Evolutionary conservation across 2,888 invertebrate genomes (phyloP), one percentile per base, ranked within the genome.

Genomic region (Chrysina gloriosa): DNA sequence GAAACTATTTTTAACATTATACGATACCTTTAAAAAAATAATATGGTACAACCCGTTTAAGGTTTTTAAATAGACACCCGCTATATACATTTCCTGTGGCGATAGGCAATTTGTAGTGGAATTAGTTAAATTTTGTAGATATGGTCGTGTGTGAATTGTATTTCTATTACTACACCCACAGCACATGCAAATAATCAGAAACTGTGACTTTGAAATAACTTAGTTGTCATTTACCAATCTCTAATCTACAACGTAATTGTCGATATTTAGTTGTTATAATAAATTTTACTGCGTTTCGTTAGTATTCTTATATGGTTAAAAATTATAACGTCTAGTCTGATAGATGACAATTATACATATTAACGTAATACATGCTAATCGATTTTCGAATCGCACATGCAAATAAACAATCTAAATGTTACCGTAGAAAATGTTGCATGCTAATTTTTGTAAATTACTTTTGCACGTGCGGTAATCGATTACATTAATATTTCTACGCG

Each of bases 221-320:
- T 25, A 36, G 23, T 48, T 25, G 11, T 48, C 25, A 48, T 39
- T 39, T 23, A 9, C 23, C 11, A 23, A 25, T 25, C n/a, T 23
- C 11, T n/a, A 48, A 48, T 25, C 25, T 48, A 25, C 48, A 25
- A 11, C 25, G n/a, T 48, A n/a, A 25, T 25, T 25, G n/a, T 4
- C 34, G 19, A 34, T 52, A 19, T 31, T 19, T 9, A 31, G 7
- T 9, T 16, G 31, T 52, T 52, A 31, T 52, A 31, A 31, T 19
- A 16, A 31, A 29, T 19, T 52, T 52, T 19, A 19, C n/a, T 31
- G 31, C 16, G 19, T 52, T 52, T 52, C 31, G 52, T 52, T 16
- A 19, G n/a, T 19, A 52, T 16, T 29, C 52, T 16, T 52, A 52
- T 52, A 52, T 16, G 52, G 52, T 14, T n/a, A 52, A 52, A 29